Base-by-base conservation (phyloP, 2,113 vertebrate genomes). In the Misgurnus mizolepis region DNA sequence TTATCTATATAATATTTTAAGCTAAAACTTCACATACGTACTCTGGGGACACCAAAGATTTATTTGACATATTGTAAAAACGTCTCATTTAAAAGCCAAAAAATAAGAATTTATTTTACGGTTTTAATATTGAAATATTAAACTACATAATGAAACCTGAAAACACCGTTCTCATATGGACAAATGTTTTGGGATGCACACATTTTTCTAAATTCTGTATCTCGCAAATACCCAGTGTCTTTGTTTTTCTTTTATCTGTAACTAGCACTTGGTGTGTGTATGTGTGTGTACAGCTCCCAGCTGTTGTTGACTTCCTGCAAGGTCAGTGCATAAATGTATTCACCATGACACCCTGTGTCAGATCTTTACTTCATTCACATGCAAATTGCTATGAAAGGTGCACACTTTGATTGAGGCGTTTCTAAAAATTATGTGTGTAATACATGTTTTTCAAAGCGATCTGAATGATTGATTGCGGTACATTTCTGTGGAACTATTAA, bases 291-390 rank as follows among this genome's bases (percentile, higher is more conserved):
- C 65, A 45, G 45, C 61, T 81, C 41, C 11, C 47, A 83, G 76
- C 76, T 50, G 74, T 61, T 78, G 82, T 81, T 85, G 86, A 87
- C 85, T 87, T 76, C 81, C 70, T 77, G 47, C 88, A 92, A 91
- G 88, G 88, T 91, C 90, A 47, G 39, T 72, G 40, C 79, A 53
- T 61, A 86, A 87, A 90, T 87, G 79, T 81, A 89, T 91, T 80
- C 82, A 81, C 79, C 81, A 1, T 61, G 68, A 73, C 43, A 78
- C 83, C 5, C 34, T 47, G 82, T 85, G 80, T 83, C 83, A 75
- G 77, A 77, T 84, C 39, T 67, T 39, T 53, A 67, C 56, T 86
- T 90, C 89, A 90, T 92, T 90, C 88, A 81, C 78, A 90, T 91
- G 88, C 88, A 90, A 90, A 91, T 88, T 90, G 76, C 83, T 80